Base-by-base conservation (phyloP, 2,888 invertebrate genomes). In the Aporophyla nigra region DNA sequence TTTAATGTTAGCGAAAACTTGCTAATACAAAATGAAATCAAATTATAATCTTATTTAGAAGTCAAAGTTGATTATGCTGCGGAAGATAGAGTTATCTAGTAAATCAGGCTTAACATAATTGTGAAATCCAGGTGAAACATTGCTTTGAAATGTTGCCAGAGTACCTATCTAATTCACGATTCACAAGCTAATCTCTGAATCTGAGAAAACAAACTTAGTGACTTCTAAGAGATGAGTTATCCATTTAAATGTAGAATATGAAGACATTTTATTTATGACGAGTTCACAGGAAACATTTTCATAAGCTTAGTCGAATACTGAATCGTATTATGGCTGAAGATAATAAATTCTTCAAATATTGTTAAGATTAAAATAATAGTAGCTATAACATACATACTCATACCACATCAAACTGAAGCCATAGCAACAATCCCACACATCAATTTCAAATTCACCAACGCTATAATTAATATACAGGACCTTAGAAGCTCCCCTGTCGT, bases 1-100 rank as follows among this genome's bases (percentile, higher is more conserved):
- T 82, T 56, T 49, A 86, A 88, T 83, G 77, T 89, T 87, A 62
- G 76, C 80, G 78, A 84, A 88, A 86, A 86, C 85, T 87, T 86
- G 68, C 69, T 83, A 74, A 81, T 80, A 68, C 65, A 74, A 87
- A 87, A 81, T 67, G 76, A 80, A 84, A 85, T 76, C 59, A 61
- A 78, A 80, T 71, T 83, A 58, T 67, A 71, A 80, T 65, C 74
- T 81, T 72, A 86, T 84, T 87, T 81, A 65, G 24, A 77, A 58
- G 14, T 33, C 19, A 54, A n/a, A 21, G 19, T 16, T 59, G 24
- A 56, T 70, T 49, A 7, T 21, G 2, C 27, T 54, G 14, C 2
- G 14, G 12, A 58, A 67, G 24, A 43, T 46, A 56, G 46, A 63
- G 61, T 58, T 12, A 66, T 70, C 24, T 49, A 58, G 61, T 56